A percentile compares a stretch with the other conserved stretches of the same genome.
Conservation (phyloP, 2,888 invertebrate species). For the Hymenopus coronatus region DNA sequence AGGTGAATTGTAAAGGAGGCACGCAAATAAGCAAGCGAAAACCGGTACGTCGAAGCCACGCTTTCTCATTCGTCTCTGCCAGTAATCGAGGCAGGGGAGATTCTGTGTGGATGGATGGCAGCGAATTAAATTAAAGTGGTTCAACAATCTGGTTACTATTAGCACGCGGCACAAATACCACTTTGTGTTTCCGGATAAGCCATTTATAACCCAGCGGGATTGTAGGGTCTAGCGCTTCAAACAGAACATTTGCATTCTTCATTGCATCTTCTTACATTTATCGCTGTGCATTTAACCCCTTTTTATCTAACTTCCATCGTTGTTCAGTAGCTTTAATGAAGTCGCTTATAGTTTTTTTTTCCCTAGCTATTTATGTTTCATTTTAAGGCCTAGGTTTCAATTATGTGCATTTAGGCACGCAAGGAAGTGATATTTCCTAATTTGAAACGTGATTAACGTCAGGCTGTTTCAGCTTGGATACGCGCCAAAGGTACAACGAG, state of each 20-base stretch:
- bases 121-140: background rate
- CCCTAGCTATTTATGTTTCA: too few species aligned
- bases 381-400: too few species aligned
- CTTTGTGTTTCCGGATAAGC: background rate
- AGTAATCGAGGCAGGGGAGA: background rate
- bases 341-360: too few species aligned
- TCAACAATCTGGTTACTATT: background rate
- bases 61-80: background rate
- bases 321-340: too few species aligned
- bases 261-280: background rate
- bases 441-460: too few species aligned
- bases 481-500: too few species aligned
- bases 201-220: background rate
- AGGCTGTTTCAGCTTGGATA: too few species aligned
- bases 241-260: background rate
- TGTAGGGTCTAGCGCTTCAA: background rate
- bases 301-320: too few species aligned
- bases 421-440: too few species aligned
- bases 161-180: background rate
- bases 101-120: background rate
- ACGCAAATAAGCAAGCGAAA: background rate
- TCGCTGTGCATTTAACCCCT: background rate
- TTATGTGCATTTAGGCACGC: too few species aligned
- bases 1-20: background rate
- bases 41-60: background rate